phyloP scores from a whole-genome alignment of 2,797 vertebrate genomes.

The Bradypodion ventrale region DNA sequence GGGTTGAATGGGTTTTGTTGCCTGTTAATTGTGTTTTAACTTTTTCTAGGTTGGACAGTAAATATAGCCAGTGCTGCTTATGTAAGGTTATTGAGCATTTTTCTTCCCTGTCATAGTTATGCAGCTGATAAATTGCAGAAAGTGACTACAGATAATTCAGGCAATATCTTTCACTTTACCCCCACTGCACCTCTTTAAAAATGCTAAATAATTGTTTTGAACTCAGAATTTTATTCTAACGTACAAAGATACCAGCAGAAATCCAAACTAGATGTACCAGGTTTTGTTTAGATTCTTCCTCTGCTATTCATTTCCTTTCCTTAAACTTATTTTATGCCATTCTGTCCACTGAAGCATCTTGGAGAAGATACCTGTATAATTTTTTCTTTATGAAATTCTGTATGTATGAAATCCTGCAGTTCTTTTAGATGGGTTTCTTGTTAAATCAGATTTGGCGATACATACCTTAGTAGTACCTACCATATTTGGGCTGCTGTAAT shows the following conservation, averaged over 20 bases:
- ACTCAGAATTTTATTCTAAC: not conserved
- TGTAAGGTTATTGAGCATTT: not conserved
- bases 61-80: not conserved
- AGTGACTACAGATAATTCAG: rapidly evolving
- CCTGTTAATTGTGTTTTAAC: not conserved
- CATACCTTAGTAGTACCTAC: not conserved
- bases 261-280: not conserved
- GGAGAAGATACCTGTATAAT: not conserved
- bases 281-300: not conserved
- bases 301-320: not conserved
- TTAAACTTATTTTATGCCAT: not conserved
- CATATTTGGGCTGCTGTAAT: not conserved
- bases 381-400: not conserved
- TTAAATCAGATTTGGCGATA: not conserved
- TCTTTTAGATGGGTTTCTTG: not conserved
- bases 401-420: too few species aligned
- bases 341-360: not conserved
- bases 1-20: not conserved
- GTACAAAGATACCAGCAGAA: not conserved
- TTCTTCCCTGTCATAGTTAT: not conserved
- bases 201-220: conserved; percentile 24
- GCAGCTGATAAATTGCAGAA: not conserved
- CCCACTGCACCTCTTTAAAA: not conserved
- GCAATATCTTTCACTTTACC: not conserved
- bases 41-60: not conserved